Percentiles rank a stretch among this genome's conserved stretches.
Evolutionary conservation across 2,797 vertebrate genomes (phyloP).

Genomic region (Pangasius larnaudii): DNA sequence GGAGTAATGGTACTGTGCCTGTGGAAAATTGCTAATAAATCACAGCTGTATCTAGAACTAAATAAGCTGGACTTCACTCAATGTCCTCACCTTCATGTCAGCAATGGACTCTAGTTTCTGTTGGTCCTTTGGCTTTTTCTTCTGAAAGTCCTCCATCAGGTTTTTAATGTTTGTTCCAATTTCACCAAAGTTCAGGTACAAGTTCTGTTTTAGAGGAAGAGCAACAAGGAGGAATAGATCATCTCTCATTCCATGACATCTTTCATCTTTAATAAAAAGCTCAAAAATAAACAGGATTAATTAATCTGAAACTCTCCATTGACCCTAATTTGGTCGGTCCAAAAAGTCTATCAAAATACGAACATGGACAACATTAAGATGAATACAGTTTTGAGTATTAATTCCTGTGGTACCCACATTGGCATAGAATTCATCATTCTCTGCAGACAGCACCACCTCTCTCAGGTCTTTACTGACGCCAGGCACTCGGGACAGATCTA

Average conservation of each 20-base stretch:
- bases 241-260: not conserved
- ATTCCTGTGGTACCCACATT: conserved; percentile 78
- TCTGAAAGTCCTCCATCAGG: conserved; percentile 98
- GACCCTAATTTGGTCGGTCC: not conserved
- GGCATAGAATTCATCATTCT: conserved; percentile 96
- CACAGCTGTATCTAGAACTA: not conserved
- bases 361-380: not conserved
- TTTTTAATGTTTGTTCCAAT: conserved; percentile 98
- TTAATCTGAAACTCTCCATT: not conserved
- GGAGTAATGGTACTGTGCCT: not conserved
- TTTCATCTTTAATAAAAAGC: not conserved
- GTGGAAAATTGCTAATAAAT: not conserved
- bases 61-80: not conserved
- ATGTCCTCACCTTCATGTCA: conserved; percentile 88
- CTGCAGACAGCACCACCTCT: conserved; percentile 93
- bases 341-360: not conserved
- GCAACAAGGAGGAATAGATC: not conserved
- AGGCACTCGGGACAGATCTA: conserved; percentile 93
- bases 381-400: not conserved
- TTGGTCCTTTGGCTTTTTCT: conserved; percentile 91
- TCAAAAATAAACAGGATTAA: not conserved
- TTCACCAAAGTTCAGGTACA: conserved; percentile 97
- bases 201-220: conserved; percentile 77
- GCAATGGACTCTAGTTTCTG: conserved; percentile 94
- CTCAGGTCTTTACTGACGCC: conserved; percentile 91